Evolutionary conservation across 2,113 vertebrate species (phyloP).

Genomic region (Gopherus evgoodei): DNA sequence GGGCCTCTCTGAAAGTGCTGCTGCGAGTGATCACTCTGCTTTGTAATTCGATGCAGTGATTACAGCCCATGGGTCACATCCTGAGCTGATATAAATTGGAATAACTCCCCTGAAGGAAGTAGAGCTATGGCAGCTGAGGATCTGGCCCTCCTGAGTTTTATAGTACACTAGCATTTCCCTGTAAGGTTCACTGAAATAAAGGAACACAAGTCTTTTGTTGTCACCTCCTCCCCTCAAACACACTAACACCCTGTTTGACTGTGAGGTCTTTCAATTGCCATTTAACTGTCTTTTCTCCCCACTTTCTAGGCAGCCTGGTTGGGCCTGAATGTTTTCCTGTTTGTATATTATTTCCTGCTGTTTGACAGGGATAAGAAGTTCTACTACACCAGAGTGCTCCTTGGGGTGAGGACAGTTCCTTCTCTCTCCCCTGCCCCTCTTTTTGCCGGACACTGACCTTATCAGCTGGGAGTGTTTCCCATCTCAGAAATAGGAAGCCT

Average conservation of each 20-base stretch:
- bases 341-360: conserved; percentile 83
- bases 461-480: background rate
- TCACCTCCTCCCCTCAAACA: background rate
- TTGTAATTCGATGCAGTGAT: background rate
- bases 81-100: background rate
- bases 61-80: background rate
- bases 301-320: conserved; percentile 85
- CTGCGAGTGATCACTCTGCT: background rate
- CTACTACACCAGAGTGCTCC: conserved; percentile 89
- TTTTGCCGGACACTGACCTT: background rate
- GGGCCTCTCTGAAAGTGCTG: background rate
- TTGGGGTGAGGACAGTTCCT: conserved; percentile 83
- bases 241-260: background rate
- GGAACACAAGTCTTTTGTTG: background rate
- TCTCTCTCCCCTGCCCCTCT: background rate
- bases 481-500: accelerated
- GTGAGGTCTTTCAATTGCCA: background rate
- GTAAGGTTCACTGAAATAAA: background rate
- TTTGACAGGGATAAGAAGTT: conserved; percentile 80
- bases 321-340: conserved; percentile 90
- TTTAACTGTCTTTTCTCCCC: background rate
- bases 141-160: background rate
- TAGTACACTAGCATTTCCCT: background rate
- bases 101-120: background rate
- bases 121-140: background rate